A percentile compares a stretch with the other conserved stretches of the same genome.
phyloP scores from a whole-genome alignment of 2,797 vertebrate species.

The Helarctos malayanus region DNA sequence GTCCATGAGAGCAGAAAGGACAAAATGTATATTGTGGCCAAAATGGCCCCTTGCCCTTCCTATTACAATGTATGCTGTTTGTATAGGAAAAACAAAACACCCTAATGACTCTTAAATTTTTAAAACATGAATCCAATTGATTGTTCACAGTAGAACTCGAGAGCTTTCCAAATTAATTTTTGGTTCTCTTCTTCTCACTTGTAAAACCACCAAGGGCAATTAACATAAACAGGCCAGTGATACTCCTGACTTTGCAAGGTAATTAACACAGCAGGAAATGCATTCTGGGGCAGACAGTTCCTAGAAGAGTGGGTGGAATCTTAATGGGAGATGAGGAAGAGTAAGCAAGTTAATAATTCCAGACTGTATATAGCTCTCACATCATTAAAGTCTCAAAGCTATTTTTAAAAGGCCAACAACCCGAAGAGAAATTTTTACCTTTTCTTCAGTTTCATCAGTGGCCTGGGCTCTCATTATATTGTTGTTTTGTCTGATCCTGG shows the following conservation, averaged over 20 bases:
- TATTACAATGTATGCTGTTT: neutral
- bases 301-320: constrained; percentile 77
- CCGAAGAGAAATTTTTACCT: constrained; percentile 60
- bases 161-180: constrained; percentile 72
- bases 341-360: constrained; percentile 74
- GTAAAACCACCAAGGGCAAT: constrained; percentile 69
- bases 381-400: constrained; percentile 70
- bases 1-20: neutral
- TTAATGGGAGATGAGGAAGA: constrained; percentile 68
- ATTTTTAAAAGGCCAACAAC: constrained; percentile 71
- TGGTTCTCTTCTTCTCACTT: constrained; percentile 66
- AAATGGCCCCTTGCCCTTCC: neutral
- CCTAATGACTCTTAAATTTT: constrained; percentile 33
- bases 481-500: constrained; percentile 82
- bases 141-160: constrained; percentile 37
- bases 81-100: constrained; percentile 31
- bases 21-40: neutral
- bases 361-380: constrained; percentile 43
- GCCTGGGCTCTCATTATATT: constrained; percentile 68
- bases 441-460: constrained; percentile 74
- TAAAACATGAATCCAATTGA: constrained; percentile 43
- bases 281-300: constrained; percentile 67
- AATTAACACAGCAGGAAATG: constrained; percentile 80
- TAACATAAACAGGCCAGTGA: constrained; percentile 73
- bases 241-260: constrained; percentile 74